These are phyloP conservation scores for Thamnophis sirtalis DNA, from an alignment of 2,113 vertebrate species.

Conservation along the genomic window DNA sequence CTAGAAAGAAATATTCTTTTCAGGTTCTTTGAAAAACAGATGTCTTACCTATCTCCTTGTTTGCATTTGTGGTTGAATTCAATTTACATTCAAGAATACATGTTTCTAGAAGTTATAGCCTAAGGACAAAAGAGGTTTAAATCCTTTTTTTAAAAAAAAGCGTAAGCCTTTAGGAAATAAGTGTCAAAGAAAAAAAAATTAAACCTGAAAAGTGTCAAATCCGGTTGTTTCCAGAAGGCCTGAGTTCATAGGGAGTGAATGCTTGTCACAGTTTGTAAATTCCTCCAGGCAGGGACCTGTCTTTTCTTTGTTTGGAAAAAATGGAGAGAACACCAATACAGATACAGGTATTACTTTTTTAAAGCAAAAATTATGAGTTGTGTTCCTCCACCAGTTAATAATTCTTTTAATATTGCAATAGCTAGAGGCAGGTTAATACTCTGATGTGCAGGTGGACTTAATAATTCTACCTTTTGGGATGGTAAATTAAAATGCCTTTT, in stretches of 20 bases:
- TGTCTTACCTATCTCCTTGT: neutral
- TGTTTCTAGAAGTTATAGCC: conserved; percentile 31
- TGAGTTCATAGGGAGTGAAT: conserved; percentile 35
- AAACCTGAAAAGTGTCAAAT: conserved; percentile 27
- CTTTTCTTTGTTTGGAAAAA: conserved; percentile 31
- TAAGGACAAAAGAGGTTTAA: conserved; percentile 2
- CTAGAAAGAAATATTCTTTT: neutral
- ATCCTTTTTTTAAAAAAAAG: neutral
- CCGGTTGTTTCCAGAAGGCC: conserved; percentile 34
- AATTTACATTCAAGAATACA: conserved; percentile 29
- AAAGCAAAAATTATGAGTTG: neutral
- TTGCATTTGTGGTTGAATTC: conserved; percentile 33
- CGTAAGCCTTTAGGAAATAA: conserved; percentile 17
- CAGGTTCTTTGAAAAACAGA: conserved; percentile 19
- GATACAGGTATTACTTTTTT: neutral
- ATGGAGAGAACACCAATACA: neutral
- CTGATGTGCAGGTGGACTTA: neutral
- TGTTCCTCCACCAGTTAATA: neutral
- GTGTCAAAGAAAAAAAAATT: conserved; percentile 5
- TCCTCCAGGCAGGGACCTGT: conserved; percentile 26
- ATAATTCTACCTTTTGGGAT: neutral
- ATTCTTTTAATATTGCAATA: neutral
- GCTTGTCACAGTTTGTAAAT: conserved; percentile 10
- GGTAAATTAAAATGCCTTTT: neutral
- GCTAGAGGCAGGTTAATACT: neutral